Conservation (phyloP, 2,113 vertebrate species). For the Panurus biarmicus region DNA sequence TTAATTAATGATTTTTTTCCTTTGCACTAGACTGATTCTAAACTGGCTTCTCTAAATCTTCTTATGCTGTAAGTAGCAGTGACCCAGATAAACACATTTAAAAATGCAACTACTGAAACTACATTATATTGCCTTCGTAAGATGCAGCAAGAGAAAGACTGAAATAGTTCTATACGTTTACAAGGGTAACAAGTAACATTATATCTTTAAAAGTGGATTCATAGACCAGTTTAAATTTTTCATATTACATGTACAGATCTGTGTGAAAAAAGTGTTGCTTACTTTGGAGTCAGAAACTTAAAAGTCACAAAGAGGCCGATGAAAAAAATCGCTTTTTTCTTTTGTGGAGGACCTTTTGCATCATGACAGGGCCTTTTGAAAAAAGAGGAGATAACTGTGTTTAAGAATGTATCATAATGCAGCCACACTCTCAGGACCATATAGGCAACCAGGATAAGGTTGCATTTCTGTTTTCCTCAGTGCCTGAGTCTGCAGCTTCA, state of each 20-base stretch:
- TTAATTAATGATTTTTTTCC: conserved; percentile 23
- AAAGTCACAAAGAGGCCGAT: background rate
- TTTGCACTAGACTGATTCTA: conserved; percentile 18
- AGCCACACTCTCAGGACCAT: background rate
- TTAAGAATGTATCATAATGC: fast-evolving
- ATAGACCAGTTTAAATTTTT: background rate
- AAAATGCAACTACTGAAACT: conserved; percentile 63
- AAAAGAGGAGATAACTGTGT: background rate
- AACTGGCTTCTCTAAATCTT: conserved; percentile 48
- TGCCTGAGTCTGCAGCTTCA: background rate
- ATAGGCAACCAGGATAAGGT: background rate
- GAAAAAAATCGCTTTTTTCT: background rate
- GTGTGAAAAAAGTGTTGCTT: background rate
- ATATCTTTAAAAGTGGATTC: background rate
- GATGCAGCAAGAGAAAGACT: background rate
- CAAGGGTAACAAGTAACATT: background rate
- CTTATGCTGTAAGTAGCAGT: conserved; percentile 62
- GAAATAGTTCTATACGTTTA: conserved; percentile 25
- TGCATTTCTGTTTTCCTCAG: background rate
- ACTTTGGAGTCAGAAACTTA: background rate
- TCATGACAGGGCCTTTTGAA: background rate
- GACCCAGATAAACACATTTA: conserved; percentile 68
- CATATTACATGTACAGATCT: background rate
- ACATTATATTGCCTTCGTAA: conserved; percentile 40
- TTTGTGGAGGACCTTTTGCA: background rate